phyloP scores from a whole-genome alignment of 2,888 invertebrate species.

The Griposia aprilina region DNA sequence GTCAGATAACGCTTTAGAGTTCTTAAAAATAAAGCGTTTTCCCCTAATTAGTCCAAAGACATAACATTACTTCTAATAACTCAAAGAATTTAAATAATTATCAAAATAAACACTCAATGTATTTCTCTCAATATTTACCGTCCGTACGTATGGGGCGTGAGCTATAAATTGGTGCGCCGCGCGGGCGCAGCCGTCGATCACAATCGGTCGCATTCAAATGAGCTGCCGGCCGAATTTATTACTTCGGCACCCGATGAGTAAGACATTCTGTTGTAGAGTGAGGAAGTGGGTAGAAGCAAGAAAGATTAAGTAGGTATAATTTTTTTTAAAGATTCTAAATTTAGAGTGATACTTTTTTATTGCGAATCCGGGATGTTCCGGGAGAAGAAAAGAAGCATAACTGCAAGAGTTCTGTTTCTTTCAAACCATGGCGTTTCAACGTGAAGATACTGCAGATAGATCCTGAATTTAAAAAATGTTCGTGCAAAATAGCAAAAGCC shows the following conservation, averaged over 20 bases:
- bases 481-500: background rate
- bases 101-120: conserved; percentile 48
- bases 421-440: background rate
- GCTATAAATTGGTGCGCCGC: conserved; percentile 74
- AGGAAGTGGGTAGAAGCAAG: background rate
- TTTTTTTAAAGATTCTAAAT: background rate
- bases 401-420: background rate
- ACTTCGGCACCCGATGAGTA: conserved; percentile 82
- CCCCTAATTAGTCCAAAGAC: conserved; percentile 21
- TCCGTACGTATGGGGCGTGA: conserved; percentile 67
- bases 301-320: background rate
- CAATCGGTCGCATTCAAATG: conserved; percentile 89
- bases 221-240: conserved; percentile 85
- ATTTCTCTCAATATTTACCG: conserved; percentile 63
- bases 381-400: background rate
- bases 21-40: background rate
- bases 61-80: conserved; percentile 34
- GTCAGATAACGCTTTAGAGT: background rate
- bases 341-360: background rate
- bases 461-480: background rate
- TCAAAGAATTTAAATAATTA: conserved; percentile 52
- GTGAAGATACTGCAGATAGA: background rate
- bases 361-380: background rate
- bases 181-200: conserved; percentile 85
- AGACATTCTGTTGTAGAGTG: conserved; percentile 78